These are phyloP conservation scores for Urosaurus nigricauda DNA, from an alignment of 2,797 vertebrate genomes.

Conservation along the genomic window DNA sequence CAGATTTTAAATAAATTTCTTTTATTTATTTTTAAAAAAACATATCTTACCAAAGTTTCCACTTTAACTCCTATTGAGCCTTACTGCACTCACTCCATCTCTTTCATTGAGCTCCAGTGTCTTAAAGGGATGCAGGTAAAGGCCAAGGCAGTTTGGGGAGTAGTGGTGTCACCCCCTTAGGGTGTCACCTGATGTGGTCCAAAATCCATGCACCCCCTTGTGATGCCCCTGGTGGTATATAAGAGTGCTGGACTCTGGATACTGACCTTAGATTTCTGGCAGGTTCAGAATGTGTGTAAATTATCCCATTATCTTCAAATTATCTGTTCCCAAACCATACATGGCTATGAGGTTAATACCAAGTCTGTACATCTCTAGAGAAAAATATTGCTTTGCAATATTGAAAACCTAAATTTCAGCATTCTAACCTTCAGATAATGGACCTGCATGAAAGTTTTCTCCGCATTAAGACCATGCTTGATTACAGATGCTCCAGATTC, in stretches of 20 bases:
- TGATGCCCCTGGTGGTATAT: background rate
- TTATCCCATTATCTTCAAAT: background rate
- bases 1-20: too few relatives aligned
- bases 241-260: background rate
- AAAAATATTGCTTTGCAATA: slow-evolving; percentile 21
- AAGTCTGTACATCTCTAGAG: background rate
- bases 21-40: too few relatives aligned
- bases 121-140: too few relatives aligned
- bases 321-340: background rate
- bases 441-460: slow-evolving; percentile 95
- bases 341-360: background rate
- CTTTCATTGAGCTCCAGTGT: too few relatives aligned
- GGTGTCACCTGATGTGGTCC: too few relatives aligned
- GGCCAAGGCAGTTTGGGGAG: too few relatives aligned
- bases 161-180: too few relatives aligned
- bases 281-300: background rate
- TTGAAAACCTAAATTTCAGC: background rate
- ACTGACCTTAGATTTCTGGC: background rate
- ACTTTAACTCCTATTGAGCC: too few relatives aligned
- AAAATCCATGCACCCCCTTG: too few relatives aligned
- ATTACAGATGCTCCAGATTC: slow-evolving; percentile 91
- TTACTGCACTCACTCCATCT: too few relatives aligned
- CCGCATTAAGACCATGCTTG: slow-evolving; percentile 93
- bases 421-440: slow-evolving; percentile 94
- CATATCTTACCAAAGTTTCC: too few relatives aligned